phyloP scores from a whole-genome alignment of 2,797 vertebrate species.

The Pseudopleuronectes americanus region DNA sequence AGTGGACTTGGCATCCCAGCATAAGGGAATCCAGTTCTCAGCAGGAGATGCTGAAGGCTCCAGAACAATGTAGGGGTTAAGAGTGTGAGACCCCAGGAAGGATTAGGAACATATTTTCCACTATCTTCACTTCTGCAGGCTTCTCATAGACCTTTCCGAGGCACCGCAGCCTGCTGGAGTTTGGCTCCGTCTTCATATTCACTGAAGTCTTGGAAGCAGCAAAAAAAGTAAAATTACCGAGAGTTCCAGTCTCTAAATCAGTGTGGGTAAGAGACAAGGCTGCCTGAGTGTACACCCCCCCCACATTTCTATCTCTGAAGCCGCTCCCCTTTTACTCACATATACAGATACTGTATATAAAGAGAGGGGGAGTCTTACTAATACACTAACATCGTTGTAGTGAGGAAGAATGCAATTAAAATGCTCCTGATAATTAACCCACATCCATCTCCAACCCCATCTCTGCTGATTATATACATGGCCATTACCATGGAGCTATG shows the following conservation, averaged over 20 bases:
- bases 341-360: conserved; percentile 8
- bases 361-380: conserved; percentile 51
- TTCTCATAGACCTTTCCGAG: conserved; percentile 59
- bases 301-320: background rate
- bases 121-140: conserved; percentile 76
- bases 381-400: conserved; percentile 67
- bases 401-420: conserved; percentile 79
- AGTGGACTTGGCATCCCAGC: conserved; percentile 66
- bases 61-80: conserved; percentile 77
- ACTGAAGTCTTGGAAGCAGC: conserved; percentile 58
- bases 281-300: conserved; percentile 36
- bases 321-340: background rate
- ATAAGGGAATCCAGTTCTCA: conserved; percentile 43
- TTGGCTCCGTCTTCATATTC: conserved; percentile 65
- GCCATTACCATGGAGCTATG: conserved; percentile 71
- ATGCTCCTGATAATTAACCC: conserved; percentile 79
- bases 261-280: conserved; percentile 41
- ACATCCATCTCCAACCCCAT: conserved; percentile 75
- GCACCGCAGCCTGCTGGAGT: conserved; percentile 36
- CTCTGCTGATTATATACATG: conserved; percentile 76
- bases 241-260: conserved; percentile 47
- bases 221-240: conserved; percentile 38
- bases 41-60: conserved; percentile 66
- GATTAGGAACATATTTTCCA: conserved; percentile 75
- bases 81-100: conserved; percentile 76